Conservation (phyloP, 2,888 invertebrate genomes). For the Nemotelus nigrinus region DNA sequence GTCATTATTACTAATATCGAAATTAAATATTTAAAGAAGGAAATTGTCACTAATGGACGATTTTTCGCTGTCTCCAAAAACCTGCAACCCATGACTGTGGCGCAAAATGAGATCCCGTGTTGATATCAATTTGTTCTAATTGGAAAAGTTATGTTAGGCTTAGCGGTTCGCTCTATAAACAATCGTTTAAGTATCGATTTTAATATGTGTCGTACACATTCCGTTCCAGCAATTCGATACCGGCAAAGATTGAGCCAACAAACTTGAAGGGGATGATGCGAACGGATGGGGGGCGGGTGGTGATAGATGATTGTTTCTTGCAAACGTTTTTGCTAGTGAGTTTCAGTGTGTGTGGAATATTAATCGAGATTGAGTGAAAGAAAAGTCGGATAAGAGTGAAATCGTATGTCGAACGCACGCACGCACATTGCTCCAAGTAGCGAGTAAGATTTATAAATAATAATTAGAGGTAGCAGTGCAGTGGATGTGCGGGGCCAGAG, state of each 20-base stretch:
- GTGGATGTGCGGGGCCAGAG: too few relatives aligned
- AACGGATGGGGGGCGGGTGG: too few relatives aligned
- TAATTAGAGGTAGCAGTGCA: too few relatives aligned
- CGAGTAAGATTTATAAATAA: too few relatives aligned
- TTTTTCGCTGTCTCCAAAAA: neutral
- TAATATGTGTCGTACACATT: too few relatives aligned
- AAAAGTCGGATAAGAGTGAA: neutral
- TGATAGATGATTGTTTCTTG: neutral
- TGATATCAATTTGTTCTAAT: neutral
- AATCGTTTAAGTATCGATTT: too few relatives aligned
- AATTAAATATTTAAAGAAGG: slow-evolving; percentile 10
- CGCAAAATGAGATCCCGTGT: too few relatives aligned
- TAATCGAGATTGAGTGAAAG: neutral
- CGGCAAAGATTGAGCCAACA: too few relatives aligned
- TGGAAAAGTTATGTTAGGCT: neutral
- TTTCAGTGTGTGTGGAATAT: neutral
- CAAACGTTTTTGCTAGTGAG: neutral
- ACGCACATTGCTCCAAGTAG: too few relatives aligned
- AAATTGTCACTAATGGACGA: slow-evolving; percentile 13
- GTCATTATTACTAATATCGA: neutral
- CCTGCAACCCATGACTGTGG: neutral
- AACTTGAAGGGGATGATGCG: too few relatives aligned
- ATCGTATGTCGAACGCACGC: neutral
- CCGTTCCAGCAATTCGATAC: too few relatives aligned
- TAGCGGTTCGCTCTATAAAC: neutral